Evolutionary conservation across 2,888 invertebrate genomes (phyloP), one percentile per base, ranked within the genome.

Genomic region (Tridacna gigas): DNA sequence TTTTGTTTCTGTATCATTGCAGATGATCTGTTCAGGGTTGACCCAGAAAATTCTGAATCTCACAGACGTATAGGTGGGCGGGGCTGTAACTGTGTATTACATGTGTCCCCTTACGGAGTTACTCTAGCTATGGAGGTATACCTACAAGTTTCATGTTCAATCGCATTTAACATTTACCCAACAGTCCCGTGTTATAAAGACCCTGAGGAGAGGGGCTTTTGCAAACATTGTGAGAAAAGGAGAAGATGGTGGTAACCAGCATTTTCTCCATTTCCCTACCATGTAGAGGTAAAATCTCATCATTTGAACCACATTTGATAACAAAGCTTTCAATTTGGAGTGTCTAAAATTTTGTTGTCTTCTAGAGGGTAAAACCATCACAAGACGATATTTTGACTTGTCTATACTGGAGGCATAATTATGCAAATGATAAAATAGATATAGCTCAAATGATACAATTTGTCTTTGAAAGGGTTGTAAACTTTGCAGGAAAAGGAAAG

Each of bases 31-130:
- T 92, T 92, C 77, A 83, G 89, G 20, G 94, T 94, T 26, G 84
- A 93, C 22, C 94, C 94, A 60, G 94, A 94, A 76, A 91, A 92
- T 77, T 93, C 94, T 4, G 93, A 93, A 75, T 91, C 92, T 22
- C 92, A 92, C 60, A 86, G 90, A 69, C 88, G 91, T 73, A 92
- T 94, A 28, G 94, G 94, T 28, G 91, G 93, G 11, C 90, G 91
- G 79, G 93, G 93, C 56, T 90, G 91, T 76, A 90, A 92, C 80
- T 94, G 94, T 88, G 81, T 93, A n/a, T 88, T 94, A 18, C 94
- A 94, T 84, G 88, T 94, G 3, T 93, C 93, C 11, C 91, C 92
- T 37, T 93, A 92, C 89, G 94, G 94, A 13, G 81, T 94, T 63
- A 94, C 93, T 28, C 86, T 94, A 2, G 92, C 92, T 9, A 81